These are phyloP conservation scores for Carcinoscorpius rotundicauda DNA, from an alignment of 1,140 invertebrate genomes.

Conservation along the genomic window DNA sequence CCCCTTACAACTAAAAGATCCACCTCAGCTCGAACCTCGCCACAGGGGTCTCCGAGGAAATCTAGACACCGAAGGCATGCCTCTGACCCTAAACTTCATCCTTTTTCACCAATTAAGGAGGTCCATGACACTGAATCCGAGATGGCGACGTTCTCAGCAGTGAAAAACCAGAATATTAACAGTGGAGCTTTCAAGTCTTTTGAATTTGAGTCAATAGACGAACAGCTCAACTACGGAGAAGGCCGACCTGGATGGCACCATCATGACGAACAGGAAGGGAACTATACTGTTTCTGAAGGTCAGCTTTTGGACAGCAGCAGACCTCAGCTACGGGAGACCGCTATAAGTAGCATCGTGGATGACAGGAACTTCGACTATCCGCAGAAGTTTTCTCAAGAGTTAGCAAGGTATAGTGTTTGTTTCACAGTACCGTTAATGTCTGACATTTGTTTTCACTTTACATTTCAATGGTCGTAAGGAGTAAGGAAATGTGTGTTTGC, in stretches of 20 bases:
- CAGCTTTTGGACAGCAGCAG: not conserved
- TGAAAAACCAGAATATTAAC: not conserved
- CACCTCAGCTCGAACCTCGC: slow-evolving; percentile 25
- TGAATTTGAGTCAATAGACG: slow-evolving; percentile 39
- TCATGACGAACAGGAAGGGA: not conserved
- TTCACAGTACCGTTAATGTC: not conserved
- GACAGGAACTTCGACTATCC: not conserved
- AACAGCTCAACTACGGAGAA: slow-evolving; percentile 26
- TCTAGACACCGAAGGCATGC: slow-evolving; percentile 39
- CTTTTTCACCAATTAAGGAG: slow-evolving; percentile 43
- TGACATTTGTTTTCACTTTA: not conserved
- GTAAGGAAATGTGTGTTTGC: not conserved
- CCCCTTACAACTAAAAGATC: not conserved
- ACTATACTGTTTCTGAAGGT: not conserved
- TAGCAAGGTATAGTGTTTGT: not conserved
- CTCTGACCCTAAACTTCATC: slow-evolving; percentile 39
- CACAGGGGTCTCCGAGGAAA: slow-evolving; percentile 31
- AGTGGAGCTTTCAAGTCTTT: slow-evolving; percentile 34
- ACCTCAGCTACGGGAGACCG: not conserved
- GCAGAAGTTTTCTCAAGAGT: not conserved
- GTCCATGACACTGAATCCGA: slow-evolving; percentile 10
- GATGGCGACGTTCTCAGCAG: not conserved
- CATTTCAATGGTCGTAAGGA: not conserved
- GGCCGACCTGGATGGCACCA: slow-evolving; percentile 19
- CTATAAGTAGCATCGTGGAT: not conserved